These are phyloP conservation scores for Seriola aureovittata DNA, from an alignment of 2,113 vertebrate species.

Conservation along the genomic window DNA sequence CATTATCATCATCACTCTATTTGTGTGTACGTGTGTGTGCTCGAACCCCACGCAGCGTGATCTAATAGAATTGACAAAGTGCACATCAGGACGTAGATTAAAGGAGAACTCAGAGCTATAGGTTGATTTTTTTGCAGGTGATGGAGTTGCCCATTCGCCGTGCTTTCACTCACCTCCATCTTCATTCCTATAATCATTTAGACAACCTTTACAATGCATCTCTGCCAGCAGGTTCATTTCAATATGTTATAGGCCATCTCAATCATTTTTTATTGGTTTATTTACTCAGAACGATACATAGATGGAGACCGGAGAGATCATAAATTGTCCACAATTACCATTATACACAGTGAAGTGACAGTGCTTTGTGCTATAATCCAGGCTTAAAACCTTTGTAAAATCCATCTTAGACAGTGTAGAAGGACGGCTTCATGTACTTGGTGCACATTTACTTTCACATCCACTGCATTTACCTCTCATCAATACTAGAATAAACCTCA, in stretches of 20 bases:
- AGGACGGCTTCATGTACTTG: constrained; percentile 27
- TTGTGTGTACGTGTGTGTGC: constrained; percentile 43
- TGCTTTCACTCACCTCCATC: constrained; percentile 68
- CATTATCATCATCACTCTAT: constrained; percentile 70
- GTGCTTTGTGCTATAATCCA: constrained; percentile 65
- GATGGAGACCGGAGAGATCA: constrained; percentile 69
- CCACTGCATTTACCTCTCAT: constrained; percentile 34
- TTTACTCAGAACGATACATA: constrained; percentile 79
- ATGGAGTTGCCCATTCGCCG: constrained; percentile 66
- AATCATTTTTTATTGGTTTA: constrained; percentile 81
- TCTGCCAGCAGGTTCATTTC: constrained; percentile 70
- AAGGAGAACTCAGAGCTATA: constrained; percentile 71
- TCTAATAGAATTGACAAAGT: constrained; percentile 82
- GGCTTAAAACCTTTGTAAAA: constrained; percentile 59
- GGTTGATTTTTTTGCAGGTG: constrained; percentile 73
- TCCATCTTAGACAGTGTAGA: constrained; percentile 54
- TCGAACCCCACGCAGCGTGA: constrained; percentile 59
- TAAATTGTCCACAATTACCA: constrained; percentile 78
- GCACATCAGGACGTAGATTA: constrained; percentile 69
- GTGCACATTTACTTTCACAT: constrained; percentile 40
- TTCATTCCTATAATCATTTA: constrained; percentile 79
- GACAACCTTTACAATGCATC: constrained; percentile 78
- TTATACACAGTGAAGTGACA: constrained; percentile 65
- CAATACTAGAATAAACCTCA: constrained; percentile 45
- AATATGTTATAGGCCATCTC: constrained; percentile 73